phyloP scores from a whole-genome alignment of 2,888 invertebrate species.

The Agrotis puta region DNA sequence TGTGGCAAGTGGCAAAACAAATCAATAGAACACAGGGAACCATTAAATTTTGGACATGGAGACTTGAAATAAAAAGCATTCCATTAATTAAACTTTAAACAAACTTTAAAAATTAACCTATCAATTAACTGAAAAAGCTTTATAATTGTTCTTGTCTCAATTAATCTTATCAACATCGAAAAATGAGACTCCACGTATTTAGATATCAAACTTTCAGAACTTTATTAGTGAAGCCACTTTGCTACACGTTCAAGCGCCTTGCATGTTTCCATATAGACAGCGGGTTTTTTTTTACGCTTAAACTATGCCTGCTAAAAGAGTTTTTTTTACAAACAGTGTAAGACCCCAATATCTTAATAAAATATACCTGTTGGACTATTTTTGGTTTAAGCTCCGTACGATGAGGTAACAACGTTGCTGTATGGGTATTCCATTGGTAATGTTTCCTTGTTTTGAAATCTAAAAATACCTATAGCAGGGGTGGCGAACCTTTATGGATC shows the following conservation, averaged over 20 bases:
- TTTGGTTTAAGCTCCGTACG: too few species aligned
- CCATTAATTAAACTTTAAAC: conserved; percentile 10
- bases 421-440: too few species aligned
- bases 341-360: too few species aligned
- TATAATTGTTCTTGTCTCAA: conserved; percentile 24
- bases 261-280: too few species aligned
- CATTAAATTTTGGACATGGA: neutral
- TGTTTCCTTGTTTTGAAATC: too few species aligned
- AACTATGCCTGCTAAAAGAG: neutral
- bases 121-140: conserved; percentile 1
- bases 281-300: neutral
- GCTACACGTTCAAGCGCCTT: neutral
- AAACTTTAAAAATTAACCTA: conserved; percentile 26
- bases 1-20: too few species aligned
- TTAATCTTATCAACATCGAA: conserved; percentile 15
- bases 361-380: too few species aligned
- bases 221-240: neutral
- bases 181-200: conserved; percentile 3
- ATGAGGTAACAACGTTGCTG: too few species aligned
- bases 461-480: too few species aligned
- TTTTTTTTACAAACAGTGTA: too few species aligned
- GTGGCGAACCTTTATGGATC: too few species aligned
- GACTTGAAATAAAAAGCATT: neutral
- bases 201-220: conserved; percentile 17
- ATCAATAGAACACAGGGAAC: too few species aligned